Percentiles rank a stretch among this genome's conserved stretches.
These are phyloP conservation scores for Notocelia uddmanniana DNA, from an alignment of 2,888 invertebrate species.

Conservation along the genomic window DNA sequence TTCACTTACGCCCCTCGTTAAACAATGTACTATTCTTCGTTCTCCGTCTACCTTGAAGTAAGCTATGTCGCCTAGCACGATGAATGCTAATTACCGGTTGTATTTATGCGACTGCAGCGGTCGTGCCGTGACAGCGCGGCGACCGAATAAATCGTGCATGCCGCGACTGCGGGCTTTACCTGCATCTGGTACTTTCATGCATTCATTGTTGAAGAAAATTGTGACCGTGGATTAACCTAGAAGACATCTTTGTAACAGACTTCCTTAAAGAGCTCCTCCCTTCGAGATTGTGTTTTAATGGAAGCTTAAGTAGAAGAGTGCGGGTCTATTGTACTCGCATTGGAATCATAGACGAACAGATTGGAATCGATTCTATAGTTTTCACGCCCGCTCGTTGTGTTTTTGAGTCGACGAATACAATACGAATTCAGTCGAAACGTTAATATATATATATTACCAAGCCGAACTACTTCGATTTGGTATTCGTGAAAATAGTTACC, in stretches of 20 bases:
- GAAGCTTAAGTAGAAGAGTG: background rate
- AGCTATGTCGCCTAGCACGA: constrained; percentile 51
- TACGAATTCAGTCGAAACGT: too few relatives aligned
- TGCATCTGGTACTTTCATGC: constrained; percentile 6
- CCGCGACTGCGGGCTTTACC: constrained; percentile 13
- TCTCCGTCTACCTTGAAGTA: background rate
- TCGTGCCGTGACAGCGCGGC: constrained; percentile 66
- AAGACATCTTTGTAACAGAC: background rate
- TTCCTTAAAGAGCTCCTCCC: background rate
- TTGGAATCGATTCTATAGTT: too few relatives aligned
- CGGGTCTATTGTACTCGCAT: background rate
- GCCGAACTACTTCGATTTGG: background rate
- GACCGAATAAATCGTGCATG: constrained; percentile 25
- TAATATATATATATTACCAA: background rate
- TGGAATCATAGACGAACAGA: too few relatives aligned
- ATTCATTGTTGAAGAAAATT: constrained; percentile 2
- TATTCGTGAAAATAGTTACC: background rate
- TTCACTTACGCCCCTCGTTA: too few relatives aligned
- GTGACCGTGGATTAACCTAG: background rate
- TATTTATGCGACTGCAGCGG: constrained; percentile 77
- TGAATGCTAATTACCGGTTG: constrained; percentile 76
- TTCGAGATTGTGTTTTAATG: background rate
- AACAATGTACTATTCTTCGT: too few relatives aligned
- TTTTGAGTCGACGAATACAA: too few relatives aligned
- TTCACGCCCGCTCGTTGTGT: too few relatives aligned